Evolutionary conservation across 2,113 vertebrate species (phyloP), one percentile per base, ranked within the genome.

Genomic region (Oreochromis niloticus): DNA sequence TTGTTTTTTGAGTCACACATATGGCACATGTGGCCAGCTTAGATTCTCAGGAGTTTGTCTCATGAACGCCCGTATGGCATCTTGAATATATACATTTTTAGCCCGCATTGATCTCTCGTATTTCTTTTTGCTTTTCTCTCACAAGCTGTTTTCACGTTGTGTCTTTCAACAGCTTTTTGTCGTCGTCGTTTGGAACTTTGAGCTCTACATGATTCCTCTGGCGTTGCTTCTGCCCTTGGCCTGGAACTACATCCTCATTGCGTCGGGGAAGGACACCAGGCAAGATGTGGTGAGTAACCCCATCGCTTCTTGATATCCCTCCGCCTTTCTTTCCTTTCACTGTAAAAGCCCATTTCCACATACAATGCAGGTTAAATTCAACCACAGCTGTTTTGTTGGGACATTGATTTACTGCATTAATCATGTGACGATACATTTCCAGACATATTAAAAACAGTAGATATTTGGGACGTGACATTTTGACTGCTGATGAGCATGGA

Each of bases 161-260:
- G 48, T 91, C 54, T 85, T 32, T 71, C 91, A 93, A 78, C 81
- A 99, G 99, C 95, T 99, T 94, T 99, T 99, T 91, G 97, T 99
- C 86, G 91, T 99, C 85, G 96, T 98, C 71, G 98, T 99, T 87
- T 99, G 98, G 99, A 99, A 99, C 97, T 99, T 99, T 95, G 98
- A 99, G 95, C 96, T 99, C 95, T 99, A 98, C 94, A 98, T 99
- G 98, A 97, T 99, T 94, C 98, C 98, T 2, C 94, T 99, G 96
- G 96, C 96, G 85, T 93, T 99, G 94, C 94, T 99, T 95, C 93
- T 98, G 85, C 96, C 97, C 9, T 89, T 99, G 97, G 97, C 94
- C 83, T 99, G 98, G 98, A 98, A 98, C 96, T 99, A 99, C 93
- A 96, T 98, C 94, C 97, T 99, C 94, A 98, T 99, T 36, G 80